Evolutionary conservation across 1,140 invertebrate species (phyloP).

Genomic region (Musca domestica): DNA sequence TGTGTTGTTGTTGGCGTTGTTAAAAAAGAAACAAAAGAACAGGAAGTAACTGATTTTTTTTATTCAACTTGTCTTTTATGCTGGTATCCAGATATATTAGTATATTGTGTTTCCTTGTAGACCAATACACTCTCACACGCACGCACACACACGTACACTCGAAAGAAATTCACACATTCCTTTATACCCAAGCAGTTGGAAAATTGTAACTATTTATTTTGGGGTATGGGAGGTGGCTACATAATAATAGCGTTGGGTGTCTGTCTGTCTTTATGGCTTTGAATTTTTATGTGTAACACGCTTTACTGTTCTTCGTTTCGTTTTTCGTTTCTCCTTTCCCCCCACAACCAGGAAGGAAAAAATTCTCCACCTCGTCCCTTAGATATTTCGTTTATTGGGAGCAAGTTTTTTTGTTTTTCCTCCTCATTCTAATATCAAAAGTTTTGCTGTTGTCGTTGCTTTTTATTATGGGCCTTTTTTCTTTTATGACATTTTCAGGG

Average conservation of each 20-base stretch:
- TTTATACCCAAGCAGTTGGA: too few species aligned
- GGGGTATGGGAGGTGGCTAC: too few species aligned
- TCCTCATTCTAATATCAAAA: not conserved
- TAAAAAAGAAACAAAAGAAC: too few species aligned
- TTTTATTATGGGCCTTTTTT: not conserved
- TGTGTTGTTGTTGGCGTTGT: not conserved
- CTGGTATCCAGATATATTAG: too few species aligned
- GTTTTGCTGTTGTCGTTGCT: not conserved
- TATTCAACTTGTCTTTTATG: too few species aligned
- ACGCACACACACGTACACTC: too few species aligned
- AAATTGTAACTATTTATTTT: too few species aligned
- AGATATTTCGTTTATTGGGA: too few species aligned
- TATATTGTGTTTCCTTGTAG: too few species aligned
- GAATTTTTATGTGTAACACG: slow-evolving; percentile 17
- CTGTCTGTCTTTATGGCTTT: slow-evolving; percentile 4
- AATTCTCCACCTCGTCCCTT: not conserved
- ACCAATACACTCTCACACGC: too few species aligned
- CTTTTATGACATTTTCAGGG: slow-evolving; percentile 8
- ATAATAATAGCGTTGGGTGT: not conserved
- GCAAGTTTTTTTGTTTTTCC: not conserved
- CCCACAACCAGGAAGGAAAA: not conserved
- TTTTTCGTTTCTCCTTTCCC: slow-evolving; percentile 7
- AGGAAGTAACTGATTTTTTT: too few species aligned
- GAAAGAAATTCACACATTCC: too few species aligned
- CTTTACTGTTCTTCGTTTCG: slow-evolving; percentile 1